Percentiles rank a stretch among this genome's conserved stretches.
These are phyloP conservation scores for Drosophila mulleri DNA, from an alignment of 2,888 invertebrate species.

Conservation along the genomic window DNA sequence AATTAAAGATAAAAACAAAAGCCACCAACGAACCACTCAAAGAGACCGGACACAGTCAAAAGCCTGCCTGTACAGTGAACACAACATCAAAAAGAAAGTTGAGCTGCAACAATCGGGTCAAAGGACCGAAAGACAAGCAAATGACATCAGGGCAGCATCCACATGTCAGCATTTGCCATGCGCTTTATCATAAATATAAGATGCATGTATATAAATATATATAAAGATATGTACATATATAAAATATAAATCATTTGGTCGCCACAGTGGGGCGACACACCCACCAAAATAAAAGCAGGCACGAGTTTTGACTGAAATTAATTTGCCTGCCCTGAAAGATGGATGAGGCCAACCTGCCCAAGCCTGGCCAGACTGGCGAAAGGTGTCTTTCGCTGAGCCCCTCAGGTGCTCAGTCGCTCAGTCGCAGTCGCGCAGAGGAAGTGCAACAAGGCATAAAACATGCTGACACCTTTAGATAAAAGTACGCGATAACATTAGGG, in stretches of 20 bases:
- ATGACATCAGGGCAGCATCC: conserved; percentile 39
- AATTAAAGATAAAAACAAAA: conserved; percentile 70
- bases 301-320: conserved; percentile 72
- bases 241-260: conserved; percentile 65
- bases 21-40: conserved; percentile 40
- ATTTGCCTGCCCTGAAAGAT: conserved; percentile 68
- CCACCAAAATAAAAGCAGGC: conserved; percentile 45
- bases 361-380: conserved; percentile 39
- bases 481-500: conserved; percentile 30
- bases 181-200: conserved; percentile 28
- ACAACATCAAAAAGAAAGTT: conserved; percentile 55
- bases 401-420: conserved; percentile 21
- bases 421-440: conserved; percentile 22
- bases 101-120: conserved; percentile 22
- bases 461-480: conserved; percentile 62
- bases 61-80: neutral
- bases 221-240: conserved; percentile 22
- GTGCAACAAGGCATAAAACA: conserved; percentile 67
- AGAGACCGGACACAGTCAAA: neutral
- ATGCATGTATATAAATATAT: neutral
- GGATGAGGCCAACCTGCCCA: conserved; percentile 34
- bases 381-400: conserved; percentile 42
- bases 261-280: conserved; percentile 59
- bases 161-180: conserved; percentile 46
- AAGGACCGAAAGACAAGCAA: conserved; percentile 39